phyloP scores from a whole-genome alignment of 1,140 invertebrate genomes.

The Zophobas morio region DNA sequence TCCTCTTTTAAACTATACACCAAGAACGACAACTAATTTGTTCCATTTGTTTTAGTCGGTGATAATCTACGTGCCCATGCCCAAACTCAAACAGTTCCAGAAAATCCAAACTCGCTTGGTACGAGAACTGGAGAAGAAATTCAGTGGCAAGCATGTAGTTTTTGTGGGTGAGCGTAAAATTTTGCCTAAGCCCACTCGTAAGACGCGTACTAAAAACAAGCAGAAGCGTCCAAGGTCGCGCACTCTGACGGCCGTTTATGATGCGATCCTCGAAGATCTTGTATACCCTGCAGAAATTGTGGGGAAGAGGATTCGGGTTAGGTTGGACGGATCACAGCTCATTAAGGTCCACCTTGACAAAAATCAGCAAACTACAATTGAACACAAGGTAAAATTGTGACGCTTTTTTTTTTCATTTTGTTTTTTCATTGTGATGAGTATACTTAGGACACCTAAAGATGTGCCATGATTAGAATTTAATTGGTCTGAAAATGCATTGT shows the following conservation, averaged over 20 bases:
- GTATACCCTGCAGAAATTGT: constrained; percentile 99
- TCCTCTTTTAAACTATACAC: neutral
- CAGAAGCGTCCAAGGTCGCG: constrained; percentile 96
- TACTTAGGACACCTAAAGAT: constrained; percentile 39
- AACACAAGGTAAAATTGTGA: constrained; percentile 89
- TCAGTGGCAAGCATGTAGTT: constrained; percentile 98
- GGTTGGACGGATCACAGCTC: constrained; percentile 94
- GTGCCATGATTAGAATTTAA: constrained; percentile 4
- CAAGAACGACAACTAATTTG: constrained; percentile 4
- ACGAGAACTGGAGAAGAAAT: constrained; percentile 99
- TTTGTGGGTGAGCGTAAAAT: constrained; percentile 99
- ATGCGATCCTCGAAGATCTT: constrained; percentile 96
- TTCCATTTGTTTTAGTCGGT: constrained; percentile 82
- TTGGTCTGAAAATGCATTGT: neutral
- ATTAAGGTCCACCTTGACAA: constrained; percentile 99
- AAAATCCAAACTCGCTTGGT: constrained; percentile 97
- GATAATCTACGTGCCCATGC: constrained; percentile 99
- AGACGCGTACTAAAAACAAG: constrained; percentile 94
- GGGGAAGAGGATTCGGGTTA: constrained; percentile 96
- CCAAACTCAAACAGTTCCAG: constrained; percentile 97
- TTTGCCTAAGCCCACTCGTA: constrained; percentile 96
- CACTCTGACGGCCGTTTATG: constrained; percentile 97
- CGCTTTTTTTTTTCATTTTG: neutral
- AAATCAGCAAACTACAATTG: constrained; percentile 98
- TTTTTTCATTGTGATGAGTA: constrained; percentile 22